Evolutionary conservation across 2,888 invertebrate species (phyloP).

Genomic region (Apodemia zela): DNA sequence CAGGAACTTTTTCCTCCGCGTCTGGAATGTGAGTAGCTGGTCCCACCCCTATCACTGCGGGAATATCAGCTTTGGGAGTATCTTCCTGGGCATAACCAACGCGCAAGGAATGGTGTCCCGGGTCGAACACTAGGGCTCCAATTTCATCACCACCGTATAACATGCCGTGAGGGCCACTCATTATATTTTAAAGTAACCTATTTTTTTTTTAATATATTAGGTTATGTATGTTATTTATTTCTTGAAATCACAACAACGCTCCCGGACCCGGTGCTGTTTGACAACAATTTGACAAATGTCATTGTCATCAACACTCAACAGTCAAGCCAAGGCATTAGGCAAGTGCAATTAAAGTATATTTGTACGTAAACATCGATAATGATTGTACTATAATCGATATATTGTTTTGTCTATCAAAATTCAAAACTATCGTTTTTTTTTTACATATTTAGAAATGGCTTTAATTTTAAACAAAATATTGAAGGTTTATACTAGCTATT

Average conservation of each 20-base stretch:
- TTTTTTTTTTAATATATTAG: not conserved
- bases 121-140: conserved; percentile 98
- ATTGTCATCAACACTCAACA: no score
- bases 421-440: no score
- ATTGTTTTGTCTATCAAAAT: no score
- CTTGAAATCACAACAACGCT: conserved; percentile 5
- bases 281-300: not conserved
- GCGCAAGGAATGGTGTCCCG: conserved; percentile 87
- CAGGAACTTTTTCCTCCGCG: conserved; percentile 87
- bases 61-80: conserved; percentile 99
- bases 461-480: no score
- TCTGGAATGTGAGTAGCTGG: conserved; percentile 86
- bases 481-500: no score
- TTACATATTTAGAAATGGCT: no score
- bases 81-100: conserved; percentile 99
- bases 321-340: no score
- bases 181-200: conserved; percentile 33
- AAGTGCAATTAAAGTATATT: no score
- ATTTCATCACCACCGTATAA: conserved; percentile 98
- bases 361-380: no score
- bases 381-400: no score
- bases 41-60: conserved; percentile 93
- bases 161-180: conserved; percentile 84
- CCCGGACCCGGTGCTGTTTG: not conserved
- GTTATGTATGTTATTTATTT: not conserved